Percentiles rank a stretch among this genome's conserved stretches.
These are phyloP conservation scores for Lochmaea capreae DNA, from an alignment of 2,888 invertebrate genomes.

Conservation along the genomic window DNA sequence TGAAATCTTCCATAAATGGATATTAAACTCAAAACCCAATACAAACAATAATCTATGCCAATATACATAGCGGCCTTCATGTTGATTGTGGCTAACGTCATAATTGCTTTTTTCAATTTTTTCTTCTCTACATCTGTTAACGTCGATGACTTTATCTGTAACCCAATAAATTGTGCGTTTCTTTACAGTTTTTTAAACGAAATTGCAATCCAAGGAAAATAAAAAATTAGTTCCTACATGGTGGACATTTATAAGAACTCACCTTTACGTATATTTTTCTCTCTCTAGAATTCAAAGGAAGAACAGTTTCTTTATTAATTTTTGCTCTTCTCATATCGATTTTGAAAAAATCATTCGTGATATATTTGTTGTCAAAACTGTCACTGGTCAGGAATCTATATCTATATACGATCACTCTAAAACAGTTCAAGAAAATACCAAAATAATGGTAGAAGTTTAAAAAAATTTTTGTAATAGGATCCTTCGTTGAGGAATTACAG, in stretches of 20 bases:
- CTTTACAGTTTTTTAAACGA: background rate
- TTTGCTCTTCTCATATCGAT: conserved; percentile 73
- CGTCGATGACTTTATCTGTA: conserved; percentile 70
- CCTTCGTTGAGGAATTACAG: too few species aligned
- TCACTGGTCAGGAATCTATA: conserved; percentile 77
- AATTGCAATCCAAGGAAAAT: too few species aligned
- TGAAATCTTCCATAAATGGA: conserved; percentile 67
- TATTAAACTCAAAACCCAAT: conserved; percentile 76
- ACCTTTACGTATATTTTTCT: conserved; percentile 73
- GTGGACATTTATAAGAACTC: conserved; percentile 44
- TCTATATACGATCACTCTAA: conserved; percentile 77
- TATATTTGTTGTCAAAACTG: conserved; percentile 78
- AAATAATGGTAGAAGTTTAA: too few species aligned
- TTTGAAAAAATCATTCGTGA: conserved; percentile 74
- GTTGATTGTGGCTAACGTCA: conserved; percentile 74
- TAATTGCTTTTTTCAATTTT: conserved; percentile 68
- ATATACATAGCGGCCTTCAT: conserved; percentile 81
- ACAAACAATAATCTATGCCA: conserved; percentile 81
- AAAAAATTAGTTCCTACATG: too few species aligned
- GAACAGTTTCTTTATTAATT: conserved; percentile 72
- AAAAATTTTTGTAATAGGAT: too few species aligned
- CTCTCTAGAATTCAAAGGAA: conserved; percentile 78
- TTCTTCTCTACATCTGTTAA: conserved; percentile 72
- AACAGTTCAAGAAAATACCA: conserved; percentile 27
- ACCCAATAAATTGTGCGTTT: conserved; percentile 22